Evolutionary conservation across 2,888 invertebrate genomes (phyloP).

Genomic region (Eledona agricola): DNA sequence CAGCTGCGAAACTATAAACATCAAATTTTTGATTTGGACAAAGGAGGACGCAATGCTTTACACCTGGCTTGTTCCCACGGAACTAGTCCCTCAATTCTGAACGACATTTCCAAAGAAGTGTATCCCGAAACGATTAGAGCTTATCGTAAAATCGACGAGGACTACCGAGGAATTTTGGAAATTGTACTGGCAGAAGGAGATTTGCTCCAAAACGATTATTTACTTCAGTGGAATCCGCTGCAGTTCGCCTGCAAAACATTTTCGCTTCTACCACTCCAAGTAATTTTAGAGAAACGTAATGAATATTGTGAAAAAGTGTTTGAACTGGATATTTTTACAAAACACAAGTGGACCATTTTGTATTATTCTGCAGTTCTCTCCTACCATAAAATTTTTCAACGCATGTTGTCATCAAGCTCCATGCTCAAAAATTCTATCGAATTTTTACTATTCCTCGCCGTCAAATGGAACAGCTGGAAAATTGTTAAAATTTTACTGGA

Average conservation of each 20-base stretch:
- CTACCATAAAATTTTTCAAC: neutral
- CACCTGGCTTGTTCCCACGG: slow-evolving; percentile 2
- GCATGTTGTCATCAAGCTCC: neutral
- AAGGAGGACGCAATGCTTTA: slow-evolving; percentile 1
- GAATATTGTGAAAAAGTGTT: neutral
- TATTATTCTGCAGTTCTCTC: neutral
- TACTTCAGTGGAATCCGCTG: neutral
- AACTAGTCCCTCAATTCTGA: neutral
- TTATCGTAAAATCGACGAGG: neutral
- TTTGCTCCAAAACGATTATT: neutral
- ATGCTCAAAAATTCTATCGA: neutral
- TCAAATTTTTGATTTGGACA: neutral
- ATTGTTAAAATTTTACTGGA: neutral
- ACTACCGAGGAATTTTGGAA: too few species aligned
- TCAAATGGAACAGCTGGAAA: neutral
- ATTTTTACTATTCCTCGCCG: neutral
- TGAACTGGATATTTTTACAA: neutral
- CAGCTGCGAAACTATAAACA: neutral
- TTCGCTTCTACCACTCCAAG: neutral
- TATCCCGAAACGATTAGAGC: neutral
- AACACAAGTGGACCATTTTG: neutral
- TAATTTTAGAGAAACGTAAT: neutral
- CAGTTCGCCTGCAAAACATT: neutral
- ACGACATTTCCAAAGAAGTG: neutral
- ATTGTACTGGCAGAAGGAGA: neutral